Conservation (phyloP, 2,888 invertebrate species). For the Eupeodes luniger region DNA sequence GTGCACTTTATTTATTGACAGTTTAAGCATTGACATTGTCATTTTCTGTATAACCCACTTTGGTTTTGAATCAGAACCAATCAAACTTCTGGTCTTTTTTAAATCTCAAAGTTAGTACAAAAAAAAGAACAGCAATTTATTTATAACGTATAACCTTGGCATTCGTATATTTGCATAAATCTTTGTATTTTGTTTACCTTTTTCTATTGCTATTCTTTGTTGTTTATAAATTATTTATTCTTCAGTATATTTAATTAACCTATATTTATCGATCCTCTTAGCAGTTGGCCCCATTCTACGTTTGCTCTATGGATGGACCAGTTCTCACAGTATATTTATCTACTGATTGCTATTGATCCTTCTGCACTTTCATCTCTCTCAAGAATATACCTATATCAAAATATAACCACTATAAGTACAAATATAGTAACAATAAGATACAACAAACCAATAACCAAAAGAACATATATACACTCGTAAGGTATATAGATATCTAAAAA, state of each 20-base stretch:
- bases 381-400: background rate
- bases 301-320: conserved; percentile 7
- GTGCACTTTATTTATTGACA: too few species aligned
- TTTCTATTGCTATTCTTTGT: background rate
- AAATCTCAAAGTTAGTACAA: too few species aligned
- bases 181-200: too few species aligned
- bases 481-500: conserved; percentile 13
- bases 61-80: too few species aligned
- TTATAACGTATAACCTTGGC: too few species aligned
- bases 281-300: conserved; percentile 12
- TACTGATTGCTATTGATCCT: conserved; percentile 45
- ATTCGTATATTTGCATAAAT: too few species aligned
- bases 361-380: conserved; percentile 43
- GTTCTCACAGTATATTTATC: conserved; percentile 39
- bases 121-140: too few species aligned
- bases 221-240: background rate
- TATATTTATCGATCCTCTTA: background rate
- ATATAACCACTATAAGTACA: background rate
- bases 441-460: conserved; percentile 6
- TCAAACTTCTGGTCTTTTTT: too few species aligned
- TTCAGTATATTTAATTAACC: background rate
- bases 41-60: too few species aligned
- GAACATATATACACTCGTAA: conserved; percentile 4
- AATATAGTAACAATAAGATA: background rate
- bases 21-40: too few species aligned